Conservation (phyloP, 2,888 invertebrate genomes). For the Andrena chrysosceles region DNA sequence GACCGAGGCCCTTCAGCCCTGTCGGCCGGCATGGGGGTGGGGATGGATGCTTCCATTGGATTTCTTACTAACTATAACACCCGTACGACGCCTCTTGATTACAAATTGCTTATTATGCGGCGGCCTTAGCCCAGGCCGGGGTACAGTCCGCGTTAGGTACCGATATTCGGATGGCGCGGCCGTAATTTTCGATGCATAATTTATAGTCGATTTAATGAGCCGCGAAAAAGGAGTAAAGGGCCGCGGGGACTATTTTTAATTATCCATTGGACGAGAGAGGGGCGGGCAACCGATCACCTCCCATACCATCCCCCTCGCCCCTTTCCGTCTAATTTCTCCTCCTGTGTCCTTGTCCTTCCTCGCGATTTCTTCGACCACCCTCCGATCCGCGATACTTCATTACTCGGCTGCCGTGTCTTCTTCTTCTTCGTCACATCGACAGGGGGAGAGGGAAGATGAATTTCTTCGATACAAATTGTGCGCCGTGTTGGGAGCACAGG, state of each 20-base stretch:
- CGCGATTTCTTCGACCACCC: slow-evolving; percentile 36
- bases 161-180: slow-evolving; percentile 77
- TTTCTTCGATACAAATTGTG: slow-evolving; percentile 38
- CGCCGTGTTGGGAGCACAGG: background rate
- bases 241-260: slow-evolving; percentile 84
- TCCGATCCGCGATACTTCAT: slow-evolving; percentile 37
- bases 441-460: slow-evolving; percentile 14
- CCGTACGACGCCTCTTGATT: slow-evolving; percentile 83
- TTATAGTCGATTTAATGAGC: slow-evolving; percentile 85
- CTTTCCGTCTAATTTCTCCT: slow-evolving; percentile 17
- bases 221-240: slow-evolving; percentile 83
- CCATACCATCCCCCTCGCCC: slow-evolving; percentile 5
- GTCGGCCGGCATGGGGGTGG: slow-evolving; percentile 62
- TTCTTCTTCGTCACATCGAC: background rate
- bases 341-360: slow-evolving; percentile 27
- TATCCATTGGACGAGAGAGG: slow-evolving; percentile 76
- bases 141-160: slow-evolving; percentile 53
- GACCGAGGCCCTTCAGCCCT: slow-evolving; percentile 21
- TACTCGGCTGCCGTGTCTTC: slow-evolving; percentile 1
- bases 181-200: slow-evolving; percentile 85
- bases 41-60: slow-evolving; percentile 74
- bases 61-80: slow-evolving; percentile 82
- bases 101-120: slow-evolving; percentile 84
- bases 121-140: slow-evolving; percentile 43
- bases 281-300: slow-evolving; percentile 52